Evolutionary conservation across 2,113 vertebrate genomes (phyloP), one percentile per base, ranked within the genome.

Genomic region (Podilymbus podiceps): DNA sequence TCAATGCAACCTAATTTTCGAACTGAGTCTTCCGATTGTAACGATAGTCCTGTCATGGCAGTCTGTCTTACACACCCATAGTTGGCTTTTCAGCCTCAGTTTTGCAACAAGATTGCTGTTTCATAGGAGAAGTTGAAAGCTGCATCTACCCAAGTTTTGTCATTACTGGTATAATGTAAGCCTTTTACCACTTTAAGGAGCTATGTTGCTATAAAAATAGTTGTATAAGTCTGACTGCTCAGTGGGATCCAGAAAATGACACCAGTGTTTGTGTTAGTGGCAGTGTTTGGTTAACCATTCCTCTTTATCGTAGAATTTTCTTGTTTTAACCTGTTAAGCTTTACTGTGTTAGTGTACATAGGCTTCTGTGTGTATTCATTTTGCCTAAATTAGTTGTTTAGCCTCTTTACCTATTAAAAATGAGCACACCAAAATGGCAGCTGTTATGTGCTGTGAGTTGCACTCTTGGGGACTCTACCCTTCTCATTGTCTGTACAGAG

Each of bases 371-470:
- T 72, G 33, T 52, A 69, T 91, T 84, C 35, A 10, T 64, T 4
- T 58, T 90, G 33, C 59, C 58, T 47, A 31, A 63, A 71, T 83
- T 68, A 59, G 40, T 83, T 22, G 38, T 35, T 83, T 40, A 58
- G 20, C 68, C 33, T 85, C 12, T 53, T 6, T n/a, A 22, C 6
- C 3, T 38, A 6, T 40, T 88, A 60, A 56, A 90, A 64, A 59
- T 4, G 10, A 92, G 35, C 44, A 31, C 24, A 62, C 9, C 12
- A 35, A 68, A 85, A 47, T 40, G 52, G 9, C 30, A 44, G 11
- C 58, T 40, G 20, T 30, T 89, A 25, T 12, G 20, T 38, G 27
- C 22, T 42, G 23, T 52, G 55, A 74, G 56, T 62, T 0, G 0
- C 69, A 3, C 3, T 74, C 55, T 3, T 63, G 68, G 25, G 23